Percentiles rank a stretch among this genome's conserved stretches.
Conservation (phyloP, 2,113 vertebrate genomes). For the Hippocampus abdominalis region DNA sequence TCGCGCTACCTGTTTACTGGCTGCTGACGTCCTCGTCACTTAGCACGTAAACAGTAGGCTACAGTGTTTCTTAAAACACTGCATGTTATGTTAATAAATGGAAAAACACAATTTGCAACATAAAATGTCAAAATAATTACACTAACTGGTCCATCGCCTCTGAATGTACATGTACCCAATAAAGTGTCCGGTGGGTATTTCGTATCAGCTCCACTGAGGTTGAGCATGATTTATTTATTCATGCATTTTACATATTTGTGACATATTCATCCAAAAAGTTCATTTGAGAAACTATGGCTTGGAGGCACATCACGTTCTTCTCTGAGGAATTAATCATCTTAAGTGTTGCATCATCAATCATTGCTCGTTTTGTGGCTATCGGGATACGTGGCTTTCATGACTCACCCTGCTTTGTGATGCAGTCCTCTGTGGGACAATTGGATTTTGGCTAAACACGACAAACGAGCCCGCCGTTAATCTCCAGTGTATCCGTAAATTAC, state of each 20-base stretch:
- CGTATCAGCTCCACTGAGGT: too few relatives aligned
- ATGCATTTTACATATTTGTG: neutral
- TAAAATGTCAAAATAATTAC: too few relatives aligned
- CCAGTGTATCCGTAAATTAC: constrained; percentile 35
- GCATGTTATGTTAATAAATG: too few relatives aligned
- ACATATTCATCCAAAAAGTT: neutral
- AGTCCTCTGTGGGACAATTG: constrained; percentile 37
- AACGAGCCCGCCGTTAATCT: constrained; percentile 45
- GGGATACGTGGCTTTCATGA: constrained; percentile 32
- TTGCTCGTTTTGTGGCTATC: constrained; percentile 17
- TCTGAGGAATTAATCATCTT: constrained; percentile 39
- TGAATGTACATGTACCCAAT: too few relatives aligned
- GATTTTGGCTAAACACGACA: constrained; percentile 43
- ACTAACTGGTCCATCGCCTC: too few relatives aligned
- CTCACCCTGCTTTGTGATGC: constrained; percentile 37
- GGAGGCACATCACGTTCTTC: constrained; percentile 30
- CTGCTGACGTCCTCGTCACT: neutral
- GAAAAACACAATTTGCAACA: too few relatives aligned
- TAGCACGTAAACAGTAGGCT: neutral
- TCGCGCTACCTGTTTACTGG: neutral
- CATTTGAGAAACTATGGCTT: constrained; percentile 16
- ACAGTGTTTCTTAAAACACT: too few relatives aligned
- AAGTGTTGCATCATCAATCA: constrained; percentile 44
- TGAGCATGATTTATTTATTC: too few relatives aligned
- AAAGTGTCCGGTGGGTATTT: too few relatives aligned